Base-by-base conservation (phyloP, 2,888 invertebrate species). In the Kryphioiulus occultus region DNA sequence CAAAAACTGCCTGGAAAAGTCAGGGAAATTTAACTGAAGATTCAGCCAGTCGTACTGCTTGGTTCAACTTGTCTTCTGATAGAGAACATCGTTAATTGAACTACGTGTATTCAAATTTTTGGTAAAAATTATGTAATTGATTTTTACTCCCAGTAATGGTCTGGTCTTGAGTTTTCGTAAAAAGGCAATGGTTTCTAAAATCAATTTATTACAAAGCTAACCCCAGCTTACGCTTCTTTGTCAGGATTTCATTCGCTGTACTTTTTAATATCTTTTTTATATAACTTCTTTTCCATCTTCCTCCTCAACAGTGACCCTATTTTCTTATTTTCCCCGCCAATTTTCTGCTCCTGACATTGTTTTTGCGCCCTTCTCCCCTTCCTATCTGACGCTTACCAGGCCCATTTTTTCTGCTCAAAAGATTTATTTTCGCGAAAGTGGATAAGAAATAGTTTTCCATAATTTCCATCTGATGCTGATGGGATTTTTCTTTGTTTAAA, bases 401-500 rank as follows among this genome's bases (percentile, higher is more conserved):
- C 26, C 68, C 68, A n/a, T n/a, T 68, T 68, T 68, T 22, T 68
- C 1, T 68, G 68, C 10, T 9, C 9, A 68, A 26, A 68, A 68
- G 68, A 68, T 68, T 68, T 68, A 68, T 68, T 68, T 68, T 22
- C 22, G 68, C 26, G 26, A 68, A 68, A 68, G 68, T 26, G 68
- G 68, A 68, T 68, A 68, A 68, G 68, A 68, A 26, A 68, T 68
- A 68, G 68, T 68, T 68, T 68, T 68, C 26, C 68, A 68, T 68
- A 68, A 68, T 68, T n/a, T 68, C 26, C 68, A 68, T 68, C 68
- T 68, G 68, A 68, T 68, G 68, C 68, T 68, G 68, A 68, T 68
- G 68, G 68, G 68, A 68, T 68, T 68, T 68, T 68, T 68, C 68
- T 22, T 68, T 68, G 68, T 68, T 68, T 68, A 26, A 68, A 26